Percentiles rank a stretch among this genome's conserved stretches.
Conservation (phyloP, 1,140 invertebrate genomes). For the Eulimnadia texana region DNA sequence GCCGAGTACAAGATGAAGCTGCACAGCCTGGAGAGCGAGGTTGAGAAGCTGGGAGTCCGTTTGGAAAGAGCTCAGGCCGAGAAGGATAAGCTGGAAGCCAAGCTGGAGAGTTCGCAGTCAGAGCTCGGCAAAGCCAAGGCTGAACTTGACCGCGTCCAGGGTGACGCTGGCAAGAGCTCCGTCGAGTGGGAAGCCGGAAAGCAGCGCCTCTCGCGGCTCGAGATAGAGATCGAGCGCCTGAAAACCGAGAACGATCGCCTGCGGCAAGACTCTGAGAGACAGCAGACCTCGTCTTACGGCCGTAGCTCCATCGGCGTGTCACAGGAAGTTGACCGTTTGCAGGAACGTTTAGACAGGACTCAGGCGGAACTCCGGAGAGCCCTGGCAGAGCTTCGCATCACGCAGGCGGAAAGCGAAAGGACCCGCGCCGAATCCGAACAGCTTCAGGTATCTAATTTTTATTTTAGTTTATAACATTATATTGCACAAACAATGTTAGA, state of each 20-base stretch:
- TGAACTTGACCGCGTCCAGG: constrained; percentile 76
- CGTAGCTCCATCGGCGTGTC: constrained; percentile 48
- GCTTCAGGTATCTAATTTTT: constrained; percentile 37
- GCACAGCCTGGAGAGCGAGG: constrained; percentile 45
- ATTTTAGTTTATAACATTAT: too few species aligned
- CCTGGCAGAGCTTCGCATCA: constrained; percentile 53
- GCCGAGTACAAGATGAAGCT: constrained; percentile 88
- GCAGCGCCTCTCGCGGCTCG: constrained; percentile 64
- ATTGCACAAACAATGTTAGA: too few species aligned
- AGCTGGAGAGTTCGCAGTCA: constrained; percentile 78
- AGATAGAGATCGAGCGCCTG: constrained; percentile 72
- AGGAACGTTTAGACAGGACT: constrained; percentile 73
- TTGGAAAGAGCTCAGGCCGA: constrained; percentile 73
- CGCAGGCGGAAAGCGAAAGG: constrained; percentile 74
- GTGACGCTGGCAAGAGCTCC: constrained; percentile 70
- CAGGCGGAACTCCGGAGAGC: constrained; percentile 67
- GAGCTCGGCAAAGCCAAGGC: constrained; percentile 86
- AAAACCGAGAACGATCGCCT: constrained; percentile 35
- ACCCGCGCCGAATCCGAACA: constrained; percentile 62
- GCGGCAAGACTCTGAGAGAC: constrained; percentile 66
- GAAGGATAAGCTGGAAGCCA: constrained; percentile 76
- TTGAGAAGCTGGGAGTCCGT: constrained; percentile 74
- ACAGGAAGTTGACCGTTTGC: constrained; percentile 63
- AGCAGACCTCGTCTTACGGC: constrained; percentile 57
- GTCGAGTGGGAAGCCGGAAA: constrained; percentile 80